Conservation (phyloP, 2,888 invertebrate genomes). For the Alcis repandata region DNA sequence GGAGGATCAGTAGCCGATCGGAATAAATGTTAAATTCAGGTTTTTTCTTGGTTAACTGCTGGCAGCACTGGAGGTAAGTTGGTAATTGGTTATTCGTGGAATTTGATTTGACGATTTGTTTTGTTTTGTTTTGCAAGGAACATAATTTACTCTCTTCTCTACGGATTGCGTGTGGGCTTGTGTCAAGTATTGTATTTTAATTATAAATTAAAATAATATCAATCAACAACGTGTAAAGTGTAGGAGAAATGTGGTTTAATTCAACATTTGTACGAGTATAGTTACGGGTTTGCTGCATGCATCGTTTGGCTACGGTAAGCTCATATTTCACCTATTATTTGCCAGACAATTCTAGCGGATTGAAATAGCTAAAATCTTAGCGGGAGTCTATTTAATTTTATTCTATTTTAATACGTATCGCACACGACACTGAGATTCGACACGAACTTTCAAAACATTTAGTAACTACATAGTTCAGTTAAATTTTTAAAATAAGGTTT, state of each 20-base stretch:
- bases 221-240: neutral
- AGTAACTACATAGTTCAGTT: neutral
- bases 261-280: neutral
- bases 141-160: no score
- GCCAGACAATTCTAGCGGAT: neutral
- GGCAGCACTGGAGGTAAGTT: no score
- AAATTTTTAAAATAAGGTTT: no score
- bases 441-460: neutral
- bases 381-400: constrained; percentile 6
- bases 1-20: no score
- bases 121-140: no score
- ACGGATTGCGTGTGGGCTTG: neutral
- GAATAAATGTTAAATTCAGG: no score
- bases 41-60: no score
- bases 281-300: neutral
- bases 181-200: neutral
- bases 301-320: neutral
- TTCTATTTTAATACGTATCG: neutral
- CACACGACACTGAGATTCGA: neutral
- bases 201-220: neutral
- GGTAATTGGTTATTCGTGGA: no score
- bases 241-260: no score
- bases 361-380: neutral
- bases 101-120: no score
- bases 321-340: neutral